These are phyloP conservation scores for Drosophila quasianomalipes DNA, from an alignment of 2,888 invertebrate species.

Conservation along the genomic window DNA sequence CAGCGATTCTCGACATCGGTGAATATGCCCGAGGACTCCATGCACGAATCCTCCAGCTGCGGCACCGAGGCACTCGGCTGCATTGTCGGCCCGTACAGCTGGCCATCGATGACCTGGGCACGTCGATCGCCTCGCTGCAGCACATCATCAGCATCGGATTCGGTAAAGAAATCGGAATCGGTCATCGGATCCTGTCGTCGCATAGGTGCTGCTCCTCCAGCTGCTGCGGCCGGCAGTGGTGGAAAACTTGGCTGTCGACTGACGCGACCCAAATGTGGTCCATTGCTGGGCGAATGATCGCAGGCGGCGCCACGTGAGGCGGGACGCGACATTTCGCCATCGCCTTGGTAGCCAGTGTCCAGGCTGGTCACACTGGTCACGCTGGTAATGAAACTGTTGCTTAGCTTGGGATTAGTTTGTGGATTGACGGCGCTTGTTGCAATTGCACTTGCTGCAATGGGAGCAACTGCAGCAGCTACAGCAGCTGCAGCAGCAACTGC, in stretches of 20 bases:
- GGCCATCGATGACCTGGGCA: constrained; percentile 95
- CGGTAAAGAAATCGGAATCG: constrained; percentile 96
- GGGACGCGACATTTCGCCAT: constrained; percentile 95
- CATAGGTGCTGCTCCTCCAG: constrained; percentile 86
- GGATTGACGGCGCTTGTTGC: not conserved
- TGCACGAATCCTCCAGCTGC: constrained; percentile 91
- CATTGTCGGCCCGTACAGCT: constrained; percentile 90
- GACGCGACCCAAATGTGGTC: constrained; percentile 81
- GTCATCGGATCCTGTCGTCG: constrained; percentile 94
- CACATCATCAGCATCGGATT: constrained; percentile 93
- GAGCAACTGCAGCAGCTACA: constrained; percentile 17
- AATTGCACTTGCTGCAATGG: not conserved
- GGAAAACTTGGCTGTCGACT: constrained; percentile 86
- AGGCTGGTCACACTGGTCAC: constrained; percentile 96
- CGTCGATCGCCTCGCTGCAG: constrained; percentile 90
- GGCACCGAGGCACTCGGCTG: constrained; percentile 86
- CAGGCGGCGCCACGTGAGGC: constrained; percentile 92
- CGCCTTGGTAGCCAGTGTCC: constrained; percentile 97
- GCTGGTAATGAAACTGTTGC: constrained; percentile 93
- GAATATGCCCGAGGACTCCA: constrained; percentile 96
- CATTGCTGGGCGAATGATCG: constrained; percentile 90
- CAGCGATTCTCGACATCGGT: constrained; percentile 93
- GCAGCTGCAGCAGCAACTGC: constrained; percentile 3
- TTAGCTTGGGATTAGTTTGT: constrained; percentile 86
- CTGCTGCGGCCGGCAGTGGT: constrained; percentile 82